Conservation (phyloP, 2,797 vertebrate genomes). For the Eupleurogrammus muticus region DNA sequence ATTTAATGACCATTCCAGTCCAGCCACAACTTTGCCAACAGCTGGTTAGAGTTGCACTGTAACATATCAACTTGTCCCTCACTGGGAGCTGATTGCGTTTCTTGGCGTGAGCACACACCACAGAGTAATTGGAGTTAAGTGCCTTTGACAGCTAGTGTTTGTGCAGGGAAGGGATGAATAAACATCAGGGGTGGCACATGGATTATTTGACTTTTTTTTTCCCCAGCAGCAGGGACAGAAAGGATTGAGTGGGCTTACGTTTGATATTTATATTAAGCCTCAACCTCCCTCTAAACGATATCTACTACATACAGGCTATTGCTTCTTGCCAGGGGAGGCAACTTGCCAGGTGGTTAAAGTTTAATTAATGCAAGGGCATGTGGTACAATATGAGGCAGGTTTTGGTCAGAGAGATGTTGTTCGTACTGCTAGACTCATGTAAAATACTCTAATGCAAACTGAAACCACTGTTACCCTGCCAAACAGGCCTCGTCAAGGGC, state of each 20-base stretch:
- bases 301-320: neutral
- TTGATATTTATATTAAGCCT: slow-evolving; percentile 32
- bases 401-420: slow-evolving; percentile 1
- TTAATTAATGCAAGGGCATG: slow-evolving; percentile 22
- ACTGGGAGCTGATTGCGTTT: slow-evolving; percentile 31
- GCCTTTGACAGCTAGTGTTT: slow-evolving; percentile 59
- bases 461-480: neutral
- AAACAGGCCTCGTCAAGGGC: slow-evolving; percentile 8
- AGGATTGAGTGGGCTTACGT: slow-evolving; percentile 14
- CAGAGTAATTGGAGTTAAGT: slow-evolving; percentile 46
- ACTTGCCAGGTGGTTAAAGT: slow-evolving; percentile 25
- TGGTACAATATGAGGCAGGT: slow-evolving; percentile 11
- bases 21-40: slow-evolving; percentile 19
- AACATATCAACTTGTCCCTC: slow-evolving; percentile 32
- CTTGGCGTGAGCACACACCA: slow-evolving; percentile 30
- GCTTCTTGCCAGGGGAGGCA: slow-evolving; percentile 9
- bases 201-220: slow-evolving; percentile 40
- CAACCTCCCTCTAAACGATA: slow-evolving; percentile 13
- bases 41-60: slow-evolving; percentile 39
- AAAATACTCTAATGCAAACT: neutral
- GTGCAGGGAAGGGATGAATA: slow-evolving; percentile 57
- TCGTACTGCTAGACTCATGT: neutral
- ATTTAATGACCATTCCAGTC: slow-evolving; percentile 23
- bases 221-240: slow-evolving; percentile 19
- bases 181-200: slow-evolving; percentile 47